Evolutionary conservation across 1,140 invertebrate species (phyloP).

Genomic region (Andrena cerasifolii): DNA sequence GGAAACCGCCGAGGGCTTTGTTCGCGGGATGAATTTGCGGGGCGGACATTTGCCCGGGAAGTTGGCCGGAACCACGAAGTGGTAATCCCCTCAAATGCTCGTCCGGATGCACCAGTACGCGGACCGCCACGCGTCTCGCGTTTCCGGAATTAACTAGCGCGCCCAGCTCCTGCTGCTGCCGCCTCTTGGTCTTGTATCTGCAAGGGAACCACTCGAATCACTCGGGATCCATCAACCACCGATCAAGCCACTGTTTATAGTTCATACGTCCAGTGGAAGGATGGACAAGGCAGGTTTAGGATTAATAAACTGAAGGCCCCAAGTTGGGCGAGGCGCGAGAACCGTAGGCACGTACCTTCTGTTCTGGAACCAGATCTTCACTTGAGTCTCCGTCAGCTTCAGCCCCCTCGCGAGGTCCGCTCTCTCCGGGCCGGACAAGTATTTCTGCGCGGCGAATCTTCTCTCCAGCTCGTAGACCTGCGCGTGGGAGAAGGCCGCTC

Average conservation of each 20-base stretch:
- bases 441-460: conserved; percentile 96
- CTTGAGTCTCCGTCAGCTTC: conserved; percentile 96
- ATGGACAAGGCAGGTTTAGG: too few species aligned
- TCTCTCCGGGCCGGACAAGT: conserved; percentile 96
- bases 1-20: conserved; percentile 78
- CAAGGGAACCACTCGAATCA: not conserved
- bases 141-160: conserved; percentile 79
- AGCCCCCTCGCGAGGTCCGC: conserved; percentile 95
- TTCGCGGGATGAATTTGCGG: conserved; percentile 77
- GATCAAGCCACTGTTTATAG: too few species aligned
- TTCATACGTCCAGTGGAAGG: too few species aligned
- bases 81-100: conserved; percentile 78
- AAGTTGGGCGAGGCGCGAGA: too few species aligned
- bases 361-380: conserved; percentile 84
- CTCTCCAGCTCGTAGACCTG: conserved; percentile 97
- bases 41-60: conserved; percentile 74
- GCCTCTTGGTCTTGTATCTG: conserved; percentile 81
- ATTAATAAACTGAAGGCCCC: too few species aligned
- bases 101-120: conserved; percentile 79
- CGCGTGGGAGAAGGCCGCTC: conserved; percentile 97
- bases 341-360: conserved; percentile 71
- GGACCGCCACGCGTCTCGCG: conserved; percentile 78
- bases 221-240: too few species aligned
- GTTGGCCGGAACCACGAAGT: conserved; percentile 74
- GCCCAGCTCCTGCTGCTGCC: conserved; percentile 80